Evolutionary conservation across 2,797 vertebrate species (phyloP).

Genomic region (Centropyge bicolor): DNA sequence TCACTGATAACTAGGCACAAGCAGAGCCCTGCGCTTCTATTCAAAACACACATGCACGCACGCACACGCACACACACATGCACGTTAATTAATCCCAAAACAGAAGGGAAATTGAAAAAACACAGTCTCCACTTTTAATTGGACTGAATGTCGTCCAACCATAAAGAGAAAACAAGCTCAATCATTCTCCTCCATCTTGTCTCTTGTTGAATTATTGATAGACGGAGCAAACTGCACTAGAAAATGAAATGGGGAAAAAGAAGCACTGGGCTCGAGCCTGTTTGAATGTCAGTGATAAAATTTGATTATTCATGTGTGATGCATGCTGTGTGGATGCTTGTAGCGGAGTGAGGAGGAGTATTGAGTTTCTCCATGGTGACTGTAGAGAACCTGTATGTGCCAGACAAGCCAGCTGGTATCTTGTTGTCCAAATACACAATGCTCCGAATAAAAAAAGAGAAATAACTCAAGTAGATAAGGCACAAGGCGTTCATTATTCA

Average conservation of each 20-base stretch:
- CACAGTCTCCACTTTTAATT: slow-evolving; percentile 81
- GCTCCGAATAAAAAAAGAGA: slow-evolving; percentile 40
- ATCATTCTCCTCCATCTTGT: slow-evolving; percentile 78
- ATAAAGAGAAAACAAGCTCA: slow-evolving; percentile 76
- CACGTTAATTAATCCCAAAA: slow-evolving; percentile 81
- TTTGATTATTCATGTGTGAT: slow-evolving; percentile 75
- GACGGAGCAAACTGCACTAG: slow-evolving; percentile 52
- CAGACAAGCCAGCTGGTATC: slow-evolving; percentile 77
- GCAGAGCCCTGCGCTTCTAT: slow-evolving; percentile 55
- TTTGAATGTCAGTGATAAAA: slow-evolving; percentile 69
- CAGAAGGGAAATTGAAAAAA: slow-evolving; percentile 60
- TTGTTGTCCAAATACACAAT: slow-evolving; percentile 69
- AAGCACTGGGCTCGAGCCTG: slow-evolving; percentile 49
- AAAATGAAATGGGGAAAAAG: slow-evolving; percentile 58
- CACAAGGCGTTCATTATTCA: slow-evolving; percentile 40
- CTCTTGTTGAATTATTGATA: slow-evolving; percentile 77
- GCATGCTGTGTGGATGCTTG: slow-evolving; percentile 66
- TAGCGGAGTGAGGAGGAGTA: slow-evolving; percentile 61
- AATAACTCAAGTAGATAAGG: slow-evolving; percentile 38
- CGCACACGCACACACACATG: slow-evolving; percentile 40
- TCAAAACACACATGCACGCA: slow-evolving; percentile 42
- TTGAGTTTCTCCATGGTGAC: slow-evolving; percentile 69
- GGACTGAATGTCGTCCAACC: slow-evolving; percentile 80
- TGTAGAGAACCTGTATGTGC: slow-evolving; percentile 69
- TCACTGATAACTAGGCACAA: slow-evolving; percentile 83